Evolutionary conservation across 1,140 invertebrate genomes (phyloP).

Genomic region (Macrobrachium nipponense): DNA sequence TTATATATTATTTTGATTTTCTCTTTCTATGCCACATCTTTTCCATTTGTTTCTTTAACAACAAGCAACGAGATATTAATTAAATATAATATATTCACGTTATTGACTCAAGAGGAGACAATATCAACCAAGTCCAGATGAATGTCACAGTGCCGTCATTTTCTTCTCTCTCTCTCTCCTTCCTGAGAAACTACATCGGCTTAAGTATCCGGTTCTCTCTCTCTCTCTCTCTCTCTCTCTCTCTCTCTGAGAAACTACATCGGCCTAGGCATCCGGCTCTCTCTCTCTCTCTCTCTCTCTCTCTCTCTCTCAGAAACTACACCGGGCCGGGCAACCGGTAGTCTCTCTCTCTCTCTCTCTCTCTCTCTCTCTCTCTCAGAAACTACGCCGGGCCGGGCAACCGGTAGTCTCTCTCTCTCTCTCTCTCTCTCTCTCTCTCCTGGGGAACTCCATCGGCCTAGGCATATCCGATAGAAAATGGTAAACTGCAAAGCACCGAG

Average conservation of each 20-base stretch:
- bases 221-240: slow-evolving; percentile 33
- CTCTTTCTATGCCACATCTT: no score
- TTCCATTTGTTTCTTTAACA: no score
- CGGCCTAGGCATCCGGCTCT: neutral
- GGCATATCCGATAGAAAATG: no score
- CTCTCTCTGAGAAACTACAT: slow-evolving; percentile 1
- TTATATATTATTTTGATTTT: no score
- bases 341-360: neutral
- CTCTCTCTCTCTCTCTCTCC: slow-evolving; percentile 32
- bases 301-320: neutral
- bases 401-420: neutral
- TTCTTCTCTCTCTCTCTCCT: slow-evolving; percentile 5
- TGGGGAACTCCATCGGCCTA: no score
- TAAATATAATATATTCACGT: no score
- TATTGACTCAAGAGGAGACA: no score
- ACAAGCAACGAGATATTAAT: no score
- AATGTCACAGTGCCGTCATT: neutral
- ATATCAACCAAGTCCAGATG: no score
- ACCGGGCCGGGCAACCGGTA: no score
- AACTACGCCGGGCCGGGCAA: no score
- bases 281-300: slow-evolving; percentile 2
- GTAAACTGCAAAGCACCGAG: no score
- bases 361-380: neutral
- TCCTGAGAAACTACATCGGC: neutral
- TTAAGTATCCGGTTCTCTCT: neutral